A percentile compares a stretch with the other conserved stretches of the same genome.
Conservation (phyloP, 2,888 invertebrate species). For the Spodoptera exigua region DNA sequence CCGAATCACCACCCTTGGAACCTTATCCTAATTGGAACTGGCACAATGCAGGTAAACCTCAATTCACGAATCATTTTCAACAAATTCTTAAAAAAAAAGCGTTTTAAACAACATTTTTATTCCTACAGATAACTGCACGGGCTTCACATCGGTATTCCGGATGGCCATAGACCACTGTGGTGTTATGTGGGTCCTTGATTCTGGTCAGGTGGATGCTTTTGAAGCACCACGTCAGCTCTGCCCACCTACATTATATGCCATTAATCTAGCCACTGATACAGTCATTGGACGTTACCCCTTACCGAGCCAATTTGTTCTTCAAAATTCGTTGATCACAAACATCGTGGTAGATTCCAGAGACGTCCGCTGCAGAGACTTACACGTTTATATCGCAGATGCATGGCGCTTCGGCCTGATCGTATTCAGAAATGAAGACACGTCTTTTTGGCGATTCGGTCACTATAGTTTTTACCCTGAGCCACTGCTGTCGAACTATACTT, state of each 20-base stretch:
- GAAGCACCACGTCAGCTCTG: slow-evolving; percentile 91
- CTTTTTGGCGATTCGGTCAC: slow-evolving; percentile 92
- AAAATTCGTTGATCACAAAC: slow-evolving; percentile 92
- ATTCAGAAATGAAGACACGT: slow-evolving; percentile 89
- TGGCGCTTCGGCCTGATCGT: slow-evolving; percentile 91
- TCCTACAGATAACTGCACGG: slow-evolving; percentile 82
- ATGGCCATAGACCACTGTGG: slow-evolving; percentile 93
- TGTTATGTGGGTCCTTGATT: slow-evolving; percentile 94
- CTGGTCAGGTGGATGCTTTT: slow-evolving; percentile 93
- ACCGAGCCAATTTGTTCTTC: slow-evolving; percentile 91
- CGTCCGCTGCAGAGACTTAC: slow-evolving; percentile 90
- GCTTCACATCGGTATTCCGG: slow-evolving; percentile 94
- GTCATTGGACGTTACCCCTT: slow-evolving; percentile 91
- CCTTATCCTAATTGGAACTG: slow-evolving; percentile 94
- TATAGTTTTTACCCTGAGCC: slow-evolving; percentile 93
- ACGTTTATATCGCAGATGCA: slow-evolving; percentile 92
- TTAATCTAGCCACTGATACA: slow-evolving; percentile 91
- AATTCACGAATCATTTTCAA: background rate
- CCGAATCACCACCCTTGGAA: slow-evolving; percentile 89
- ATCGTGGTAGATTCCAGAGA: slow-evolving; percentile 91
- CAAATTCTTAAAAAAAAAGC: background rate
- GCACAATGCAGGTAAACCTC: slow-evolving; percentile 86
- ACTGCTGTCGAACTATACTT: slow-evolving; percentile 92
- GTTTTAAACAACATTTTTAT: slow-evolving; percentile 3
- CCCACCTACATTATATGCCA: slow-evolving; percentile 93